phyloP scores from a whole-genome alignment of 2,797 vertebrate species.

The Parauchenoglanis ngamensis region DNA sequence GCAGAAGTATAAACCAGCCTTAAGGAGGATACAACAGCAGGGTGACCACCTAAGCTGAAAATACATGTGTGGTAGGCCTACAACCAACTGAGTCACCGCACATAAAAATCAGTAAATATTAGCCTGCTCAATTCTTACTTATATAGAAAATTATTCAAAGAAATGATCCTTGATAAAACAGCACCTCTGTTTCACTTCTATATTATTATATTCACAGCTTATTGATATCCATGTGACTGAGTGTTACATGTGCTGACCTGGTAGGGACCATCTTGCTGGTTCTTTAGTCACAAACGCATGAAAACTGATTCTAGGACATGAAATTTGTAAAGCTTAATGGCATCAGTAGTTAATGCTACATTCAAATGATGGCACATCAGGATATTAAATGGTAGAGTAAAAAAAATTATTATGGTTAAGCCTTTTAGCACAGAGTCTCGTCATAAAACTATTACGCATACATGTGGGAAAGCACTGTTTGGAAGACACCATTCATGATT shows the following conservation, averaged over 20 bases:
- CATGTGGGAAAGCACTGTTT: background rate
- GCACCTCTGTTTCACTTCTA: background rate
- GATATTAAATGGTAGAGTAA: background rate
- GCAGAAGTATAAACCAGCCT: conserved; percentile 3
- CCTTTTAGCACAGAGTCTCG: background rate
- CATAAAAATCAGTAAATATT: background rate
- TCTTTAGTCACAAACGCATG: background rate
- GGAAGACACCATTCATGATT: background rate
- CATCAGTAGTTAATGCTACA: background rate
- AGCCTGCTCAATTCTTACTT: background rate
- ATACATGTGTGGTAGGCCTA: conserved; percentile 1
- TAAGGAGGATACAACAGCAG: background rate
- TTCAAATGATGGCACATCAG: background rate
- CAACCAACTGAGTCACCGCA: background rate
- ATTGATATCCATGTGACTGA: background rate
- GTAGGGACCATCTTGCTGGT: background rate
- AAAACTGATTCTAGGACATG: background rate
- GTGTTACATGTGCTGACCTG: background rate
- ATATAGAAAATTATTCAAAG: background rate
- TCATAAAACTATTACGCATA: background rate
- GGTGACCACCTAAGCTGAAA: conserved; percentile 14
- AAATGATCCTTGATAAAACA: background rate
- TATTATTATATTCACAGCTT: background rate
- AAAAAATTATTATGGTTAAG: background rate
- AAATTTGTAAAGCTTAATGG: background rate